Base-by-base conservation (phyloP, 2,888 invertebrate species). In the Petrophora chlorosata region DNA sequence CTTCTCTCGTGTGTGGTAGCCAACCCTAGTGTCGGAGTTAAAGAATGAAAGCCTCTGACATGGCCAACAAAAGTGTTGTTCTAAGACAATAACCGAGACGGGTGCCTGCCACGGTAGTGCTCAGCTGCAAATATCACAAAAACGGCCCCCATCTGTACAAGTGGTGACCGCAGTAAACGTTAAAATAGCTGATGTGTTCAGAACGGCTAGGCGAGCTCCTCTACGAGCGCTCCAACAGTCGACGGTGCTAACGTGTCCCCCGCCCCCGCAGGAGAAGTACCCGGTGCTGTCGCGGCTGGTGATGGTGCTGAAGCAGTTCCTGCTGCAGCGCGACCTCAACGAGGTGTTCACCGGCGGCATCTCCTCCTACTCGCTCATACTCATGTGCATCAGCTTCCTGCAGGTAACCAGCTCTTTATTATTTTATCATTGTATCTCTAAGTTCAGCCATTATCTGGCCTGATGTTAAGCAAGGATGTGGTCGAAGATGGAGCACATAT, bases 331-430 rank as follows among this genome's bases (percentile, higher is more conserved):
- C 74, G 98, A 99, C 92, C 94, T 99, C 76, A 99, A 99, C 90
- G 99, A 99, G 92, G 99, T 99, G 73, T 99, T 99, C 91, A 99
- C 98, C 59, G 99, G 99, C 59, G 99, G 99, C 82, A 98, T 99
- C 85, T 98, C 98, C 66, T 99, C 99, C 53, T 99, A 99, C 92
- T 98, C 98, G 77, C 94, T 99, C 67, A 99, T 99, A 82, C 94
- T 99, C 63, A 97, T 99, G 96, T 97, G 98, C 81, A 97, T 99
- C 87, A 98, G 98, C 92, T 99, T 99, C 91, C 93, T 99, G 10
- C 48, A 48, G 48, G 48, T 48, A 25, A 5, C 15, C 3, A 1
- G n/a, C 5, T 22, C 7, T 22, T n/a, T n/a, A n/a, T n/a, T n/a
- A n/a, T n/a, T n/a, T n/a, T n/a, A n/a, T n/a, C n/a, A n/a, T n/a